These are phyloP conservation scores for Limenitis camilla DNA, from an alignment of 2,888 invertebrate genomes.

Conservation along the genomic window DNA sequence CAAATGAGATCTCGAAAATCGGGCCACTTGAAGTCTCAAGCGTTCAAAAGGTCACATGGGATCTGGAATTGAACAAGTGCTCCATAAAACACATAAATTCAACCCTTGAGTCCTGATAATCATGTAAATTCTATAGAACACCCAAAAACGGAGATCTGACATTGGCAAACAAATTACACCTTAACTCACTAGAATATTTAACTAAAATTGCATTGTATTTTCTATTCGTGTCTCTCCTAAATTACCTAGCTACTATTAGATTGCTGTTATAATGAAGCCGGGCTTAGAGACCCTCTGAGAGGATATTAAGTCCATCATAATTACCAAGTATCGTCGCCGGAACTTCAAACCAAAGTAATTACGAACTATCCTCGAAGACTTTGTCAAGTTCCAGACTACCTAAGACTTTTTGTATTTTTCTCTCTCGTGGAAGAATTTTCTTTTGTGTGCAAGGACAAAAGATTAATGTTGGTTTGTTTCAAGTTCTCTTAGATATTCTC, in stretches of 20 bases:
- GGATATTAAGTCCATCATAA: slow-evolving; percentile 18
- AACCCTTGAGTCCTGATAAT: slow-evolving; percentile 10
- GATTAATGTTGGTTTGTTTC: slow-evolving; percentile 11
- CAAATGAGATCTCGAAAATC: slow-evolving; percentile 23
- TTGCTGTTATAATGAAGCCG: slow-evolving; percentile 17
- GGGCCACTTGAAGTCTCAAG: slow-evolving; percentile 28
- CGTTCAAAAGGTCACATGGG: slow-evolving; percentile 29
- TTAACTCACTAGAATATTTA: slow-evolving; percentile 4
- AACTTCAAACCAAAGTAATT: slow-evolving; percentile 19
- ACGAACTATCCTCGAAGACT: slow-evolving; percentile 14
- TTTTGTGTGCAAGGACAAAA: slow-evolving; percentile 16
- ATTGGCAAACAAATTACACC: slow-evolving; percentile 4
- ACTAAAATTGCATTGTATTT: slow-evolving; percentile 11
- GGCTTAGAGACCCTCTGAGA: slow-evolving; percentile 16
- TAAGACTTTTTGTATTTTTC: slow-evolving; percentile 10
- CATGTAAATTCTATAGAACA: slow-evolving; percentile 7
- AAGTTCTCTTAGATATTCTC: slow-evolving; percentile 7
- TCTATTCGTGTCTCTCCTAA: slow-evolving; percentile 9
- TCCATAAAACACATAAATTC: slow-evolving; percentile 28
- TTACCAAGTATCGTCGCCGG: slow-evolving; percentile 15
- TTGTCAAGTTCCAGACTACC: slow-evolving; percentile 13
- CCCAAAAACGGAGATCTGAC: not conserved
- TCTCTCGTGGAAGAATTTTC: slow-evolving; percentile 6
- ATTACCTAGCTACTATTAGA: slow-evolving; percentile 14
- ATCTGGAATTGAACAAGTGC: slow-evolving; percentile 31